Conservation (phyloP, 1,140 invertebrate genomes). For the Medauroidea extradentata region DNA sequence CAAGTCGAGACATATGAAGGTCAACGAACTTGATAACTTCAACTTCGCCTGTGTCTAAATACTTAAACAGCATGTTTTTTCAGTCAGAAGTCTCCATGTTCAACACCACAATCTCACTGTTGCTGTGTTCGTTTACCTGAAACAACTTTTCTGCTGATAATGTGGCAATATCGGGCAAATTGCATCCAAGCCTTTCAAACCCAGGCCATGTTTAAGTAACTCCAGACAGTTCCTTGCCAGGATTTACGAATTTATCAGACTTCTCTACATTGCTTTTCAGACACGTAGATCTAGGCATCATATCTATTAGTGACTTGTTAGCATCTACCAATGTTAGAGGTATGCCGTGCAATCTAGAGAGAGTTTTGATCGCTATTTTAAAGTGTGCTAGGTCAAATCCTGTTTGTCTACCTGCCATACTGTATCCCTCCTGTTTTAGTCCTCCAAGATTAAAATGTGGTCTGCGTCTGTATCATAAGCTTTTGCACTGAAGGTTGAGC, state of each 20-base stretch:
- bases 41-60: neutral
- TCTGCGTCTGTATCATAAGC: neutral
- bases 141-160: no score
- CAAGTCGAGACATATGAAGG: constrained; percentile 53
- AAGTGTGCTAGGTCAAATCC: constrained; percentile 19
- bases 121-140: no score
- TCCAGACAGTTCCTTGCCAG: no score
- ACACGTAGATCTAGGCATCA: neutral
- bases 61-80: no score
- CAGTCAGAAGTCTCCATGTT: no score
- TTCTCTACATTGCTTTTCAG: neutral
- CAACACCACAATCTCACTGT: neutral
- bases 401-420: constrained; percentile 12
- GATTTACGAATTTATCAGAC: neutral
- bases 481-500: no score
- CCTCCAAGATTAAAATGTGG: constrained; percentile 9
- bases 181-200: no score
- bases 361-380: constrained; percentile 3
- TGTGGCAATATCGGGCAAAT: no score
- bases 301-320: neutral
- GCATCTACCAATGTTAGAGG: constrained; percentile 4
- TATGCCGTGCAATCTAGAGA: constrained; percentile 19
- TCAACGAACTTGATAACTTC: constrained; percentile 40
- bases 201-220: no score
- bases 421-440: constrained; percentile 15